These are phyloP conservation scores for Styela clava DNA, from an alignment of 23 tunicate genomes.

Conservation along the genomic window DNA sequence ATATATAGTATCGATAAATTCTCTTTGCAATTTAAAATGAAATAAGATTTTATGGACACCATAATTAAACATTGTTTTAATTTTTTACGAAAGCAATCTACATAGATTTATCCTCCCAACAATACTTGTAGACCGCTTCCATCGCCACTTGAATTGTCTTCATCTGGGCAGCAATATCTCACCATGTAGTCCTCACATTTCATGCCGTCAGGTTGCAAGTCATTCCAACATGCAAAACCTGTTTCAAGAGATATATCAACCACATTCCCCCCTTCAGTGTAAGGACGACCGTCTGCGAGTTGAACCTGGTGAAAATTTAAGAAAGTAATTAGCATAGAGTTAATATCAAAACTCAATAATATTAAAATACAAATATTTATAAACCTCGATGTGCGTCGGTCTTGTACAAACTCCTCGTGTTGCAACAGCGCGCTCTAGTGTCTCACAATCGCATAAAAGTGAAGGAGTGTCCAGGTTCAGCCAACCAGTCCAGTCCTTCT, in stretches of 20 bases:
- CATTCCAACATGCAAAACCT: background rate
- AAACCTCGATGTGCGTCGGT: background rate
- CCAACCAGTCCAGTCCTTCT: background rate
- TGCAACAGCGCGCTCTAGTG: background rate
- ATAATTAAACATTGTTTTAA: too few relatives aligned
- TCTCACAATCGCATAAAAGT: background rate
- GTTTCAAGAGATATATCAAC: background rate
- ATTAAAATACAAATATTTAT: too few relatives aligned
- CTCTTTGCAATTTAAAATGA: too few relatives aligned
- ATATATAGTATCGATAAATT: too few relatives aligned
- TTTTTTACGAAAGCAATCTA: too few relatives aligned
- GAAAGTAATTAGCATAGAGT: too few relatives aligned
- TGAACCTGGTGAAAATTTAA: too few relatives aligned
- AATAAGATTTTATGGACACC: too few relatives aligned
- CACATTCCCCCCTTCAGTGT: background rate
- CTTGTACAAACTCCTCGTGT: background rate
- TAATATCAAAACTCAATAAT: too few relatives aligned
- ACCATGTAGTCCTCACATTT: background rate
- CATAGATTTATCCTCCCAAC: too few relatives aligned
- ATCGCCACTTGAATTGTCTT: too few relatives aligned
- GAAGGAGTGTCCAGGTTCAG: background rate
- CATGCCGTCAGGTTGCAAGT: background rate
- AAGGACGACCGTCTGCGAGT: background rate
- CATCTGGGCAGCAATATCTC: background rate
- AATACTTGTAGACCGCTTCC: too few relatives aligned